A percentile compares a stretch with the other conserved stretches of the same genome.
These are phyloP conservation scores for Heliconius ismenius DNA, from an alignment of 2,888 invertebrate genomes.

Conservation along the genomic window DNA sequence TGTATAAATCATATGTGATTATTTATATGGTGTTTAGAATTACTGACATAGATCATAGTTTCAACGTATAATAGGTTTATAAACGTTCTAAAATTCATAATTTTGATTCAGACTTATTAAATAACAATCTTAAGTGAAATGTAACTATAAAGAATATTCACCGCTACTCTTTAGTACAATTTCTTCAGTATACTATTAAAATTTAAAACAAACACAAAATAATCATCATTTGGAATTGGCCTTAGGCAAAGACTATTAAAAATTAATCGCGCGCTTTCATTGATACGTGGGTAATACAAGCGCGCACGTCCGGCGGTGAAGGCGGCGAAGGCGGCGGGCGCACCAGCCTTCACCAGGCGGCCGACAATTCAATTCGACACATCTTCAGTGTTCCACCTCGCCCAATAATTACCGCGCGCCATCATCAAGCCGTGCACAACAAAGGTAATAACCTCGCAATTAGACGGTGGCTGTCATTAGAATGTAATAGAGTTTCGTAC, in stretches of 20 bases:
- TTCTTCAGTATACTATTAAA: slow-evolving; percentile 14
- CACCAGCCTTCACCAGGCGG: slow-evolving; percentile 57
- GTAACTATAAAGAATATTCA: slow-evolving; percentile 10
- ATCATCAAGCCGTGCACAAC: slow-evolving; percentile 78
- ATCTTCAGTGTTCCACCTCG: slow-evolving; percentile 80
- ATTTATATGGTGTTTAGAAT: background rate
- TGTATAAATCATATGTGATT: slow-evolving; percentile 7
- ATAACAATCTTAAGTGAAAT: background rate
- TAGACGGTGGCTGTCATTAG: slow-evolving; percentile 80
- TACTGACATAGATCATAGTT: background rate
- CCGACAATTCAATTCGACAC: slow-evolving; percentile 78
- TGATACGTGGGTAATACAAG: slow-evolving; percentile 58
- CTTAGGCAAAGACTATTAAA: slow-evolving; percentile 63
- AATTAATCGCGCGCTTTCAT: slow-evolving; percentile 68
- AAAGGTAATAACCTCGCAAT: slow-evolving; percentile 80
- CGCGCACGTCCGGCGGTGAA: slow-evolving; percentile 56
- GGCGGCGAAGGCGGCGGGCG: slow-evolving; percentile 32
- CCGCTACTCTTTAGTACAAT: background rate
- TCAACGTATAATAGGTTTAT: background rate
- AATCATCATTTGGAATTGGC: slow-evolving; percentile 55
- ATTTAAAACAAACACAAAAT: slow-evolving; percentile 46
- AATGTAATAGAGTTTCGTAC: slow-evolving; percentile 82
- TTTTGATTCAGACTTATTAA: too few relatives aligned
- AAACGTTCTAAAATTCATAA: background rate
- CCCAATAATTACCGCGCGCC: slow-evolving; percentile 76